Percentiles rank a stretch among this genome's conserved stretches.
Evolutionary conservation across 1,140 invertebrate genomes (phyloP).

Genomic region (Cyphomyrmex costatus): DNA sequence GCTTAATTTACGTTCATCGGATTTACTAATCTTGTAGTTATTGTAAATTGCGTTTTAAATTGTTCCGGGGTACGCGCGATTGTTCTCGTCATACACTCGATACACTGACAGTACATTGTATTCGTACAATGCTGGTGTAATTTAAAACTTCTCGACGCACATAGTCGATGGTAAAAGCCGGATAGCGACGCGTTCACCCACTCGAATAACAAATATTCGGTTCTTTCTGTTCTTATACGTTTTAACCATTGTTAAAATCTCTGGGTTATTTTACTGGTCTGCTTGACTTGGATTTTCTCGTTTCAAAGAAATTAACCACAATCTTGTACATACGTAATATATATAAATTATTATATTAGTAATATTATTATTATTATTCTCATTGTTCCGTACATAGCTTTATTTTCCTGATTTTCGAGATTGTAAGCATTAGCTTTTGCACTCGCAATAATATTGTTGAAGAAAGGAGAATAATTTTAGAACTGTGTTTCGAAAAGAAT

Average conservation of each 20-base stretch:
- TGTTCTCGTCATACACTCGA: constrained; percentile 66
- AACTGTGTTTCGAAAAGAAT: background rate
- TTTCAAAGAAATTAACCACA: background rate
- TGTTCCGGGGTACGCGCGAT: constrained; percentile 34
- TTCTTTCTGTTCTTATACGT: constrained; percentile 16
- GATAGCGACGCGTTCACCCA: constrained; percentile 64
- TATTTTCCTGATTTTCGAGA: background rate
- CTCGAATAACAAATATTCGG: constrained; percentile 69
- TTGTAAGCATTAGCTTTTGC: background rate
- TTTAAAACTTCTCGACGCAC: constrained; percentile 72
- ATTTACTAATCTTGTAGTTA: constrained; percentile 32
- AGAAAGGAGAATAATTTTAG: constrained; percentile 1
- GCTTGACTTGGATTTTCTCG: background rate
- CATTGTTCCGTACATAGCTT: background rate
- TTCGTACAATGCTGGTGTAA: constrained; percentile 71
- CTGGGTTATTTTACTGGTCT: constrained; percentile 40
- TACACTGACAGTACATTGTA: constrained; percentile 69
- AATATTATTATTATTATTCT: too few relatives aligned
- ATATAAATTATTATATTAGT: too few relatives aligned
- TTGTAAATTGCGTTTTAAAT: constrained; percentile 13
- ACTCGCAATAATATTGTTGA: background rate
- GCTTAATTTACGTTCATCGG: constrained; percentile 26
- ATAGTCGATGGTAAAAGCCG: constrained; percentile 64
- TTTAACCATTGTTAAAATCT: constrained; percentile 61
- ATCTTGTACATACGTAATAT: too few relatives aligned